These are phyloP conservation scores for Dasypolia templi DNA, from an alignment of 2,888 invertebrate genomes.

Conservation along the genomic window DNA sequence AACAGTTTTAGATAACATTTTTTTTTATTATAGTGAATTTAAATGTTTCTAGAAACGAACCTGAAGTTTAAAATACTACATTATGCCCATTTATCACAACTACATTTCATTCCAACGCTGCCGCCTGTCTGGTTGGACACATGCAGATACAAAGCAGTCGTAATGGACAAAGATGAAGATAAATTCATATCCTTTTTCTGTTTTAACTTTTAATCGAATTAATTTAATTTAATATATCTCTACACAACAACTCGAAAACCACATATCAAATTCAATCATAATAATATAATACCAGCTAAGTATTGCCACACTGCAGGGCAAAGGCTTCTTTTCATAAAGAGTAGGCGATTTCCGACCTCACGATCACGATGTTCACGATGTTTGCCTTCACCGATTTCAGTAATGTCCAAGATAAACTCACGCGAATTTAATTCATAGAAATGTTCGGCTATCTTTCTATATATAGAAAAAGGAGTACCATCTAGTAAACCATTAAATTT, in stretches of 20 bases:
- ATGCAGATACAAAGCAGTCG: background rate
- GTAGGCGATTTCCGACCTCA: background rate
- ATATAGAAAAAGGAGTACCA: no score
- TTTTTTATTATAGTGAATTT: no score
- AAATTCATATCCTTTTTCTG: background rate
- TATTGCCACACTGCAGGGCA: background rate
- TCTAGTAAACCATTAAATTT: constrained; percentile 1
- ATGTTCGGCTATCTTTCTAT: background rate
- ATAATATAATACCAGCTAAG: background rate
- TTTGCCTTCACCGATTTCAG: background rate
- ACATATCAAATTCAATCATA: background rate
- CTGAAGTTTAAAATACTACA: background rate
- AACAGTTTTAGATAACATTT: background rate
- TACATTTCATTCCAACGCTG: background rate
- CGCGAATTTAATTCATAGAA: background rate
- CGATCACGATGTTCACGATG: background rate
- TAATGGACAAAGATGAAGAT: background rate
- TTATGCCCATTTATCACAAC: background rate
- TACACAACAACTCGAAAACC: no score
- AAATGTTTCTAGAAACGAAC: background rate
- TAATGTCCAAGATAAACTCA: background rate
- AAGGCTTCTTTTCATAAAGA: background rate
- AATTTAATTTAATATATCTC: no score
- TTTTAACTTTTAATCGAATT: no score
- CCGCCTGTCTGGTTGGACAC: background rate